Evolutionary conservation across 2,797 vertebrate species (phyloP).

Genomic region (Coluber constrictor): DNA sequence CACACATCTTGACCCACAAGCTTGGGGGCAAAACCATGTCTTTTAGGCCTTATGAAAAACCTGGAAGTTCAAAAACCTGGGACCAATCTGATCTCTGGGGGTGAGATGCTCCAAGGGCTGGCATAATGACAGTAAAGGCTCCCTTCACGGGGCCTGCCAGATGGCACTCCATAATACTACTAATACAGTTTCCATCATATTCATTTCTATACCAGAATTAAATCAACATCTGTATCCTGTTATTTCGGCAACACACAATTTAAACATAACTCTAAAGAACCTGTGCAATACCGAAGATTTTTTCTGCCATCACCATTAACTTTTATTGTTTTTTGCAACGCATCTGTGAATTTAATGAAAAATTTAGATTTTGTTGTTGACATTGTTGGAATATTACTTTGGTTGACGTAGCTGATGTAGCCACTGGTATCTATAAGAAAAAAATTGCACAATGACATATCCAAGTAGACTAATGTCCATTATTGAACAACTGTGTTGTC

Average conservation of each 20-base stretch:
- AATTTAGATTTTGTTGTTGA: background rate
- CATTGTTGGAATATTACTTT: background rate
- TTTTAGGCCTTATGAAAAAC: background rate
- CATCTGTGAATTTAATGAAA: background rate
- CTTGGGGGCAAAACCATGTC: background rate
- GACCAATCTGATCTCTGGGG: background rate
- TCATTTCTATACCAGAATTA: background rate
- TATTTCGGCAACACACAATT: background rate
- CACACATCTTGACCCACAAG: background rate
- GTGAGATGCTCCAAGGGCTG: background rate
- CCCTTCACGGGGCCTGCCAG: background rate
- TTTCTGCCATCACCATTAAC: background rate
- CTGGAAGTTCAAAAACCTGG: background rate
- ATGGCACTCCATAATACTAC: background rate
- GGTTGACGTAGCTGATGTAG: background rate
- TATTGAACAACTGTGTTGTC: background rate
- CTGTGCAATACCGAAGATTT: background rate
- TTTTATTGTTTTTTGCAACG: background rate
- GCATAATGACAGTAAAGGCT: background rate
- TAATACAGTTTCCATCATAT: background rate
- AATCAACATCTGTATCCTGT: background rate
- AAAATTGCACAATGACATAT: background rate
- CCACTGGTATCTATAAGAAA: background rate
- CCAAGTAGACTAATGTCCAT: background rate
- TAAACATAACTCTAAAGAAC: background rate